Conservation (phyloP, 2,888 invertebrate genomes). For the Papilio gigon region DNA sequence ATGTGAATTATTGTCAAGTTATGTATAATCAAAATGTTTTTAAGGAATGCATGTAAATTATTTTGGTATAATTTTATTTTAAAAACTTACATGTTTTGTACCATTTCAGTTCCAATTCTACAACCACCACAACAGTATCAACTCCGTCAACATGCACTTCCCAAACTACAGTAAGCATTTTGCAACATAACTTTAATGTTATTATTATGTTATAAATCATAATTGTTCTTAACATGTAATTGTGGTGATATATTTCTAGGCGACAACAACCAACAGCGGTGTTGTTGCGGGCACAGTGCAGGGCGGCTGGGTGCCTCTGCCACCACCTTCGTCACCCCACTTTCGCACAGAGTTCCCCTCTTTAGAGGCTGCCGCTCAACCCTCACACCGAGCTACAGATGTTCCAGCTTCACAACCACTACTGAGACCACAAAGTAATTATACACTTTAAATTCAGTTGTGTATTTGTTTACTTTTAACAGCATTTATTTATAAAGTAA, state of each 20-base stretch:
- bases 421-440: slow-evolving; percentile 79
- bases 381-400: slow-evolving; percentile 78
- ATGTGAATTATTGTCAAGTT: neutral
- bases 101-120: slow-evolving; percentile 72
- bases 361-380: slow-evolving; percentile 86
- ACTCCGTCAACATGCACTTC: slow-evolving; percentile 77
- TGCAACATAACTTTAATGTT: neutral
- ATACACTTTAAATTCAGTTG: neutral
- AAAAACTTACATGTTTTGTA: slow-evolving; percentile 40
- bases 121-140: slow-evolving; percentile 73
- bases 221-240: neutral
- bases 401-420: slow-evolving; percentile 70
- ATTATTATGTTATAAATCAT: neutral
- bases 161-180: slow-evolving; percentile 73
- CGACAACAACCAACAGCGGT: slow-evolving; percentile 84
- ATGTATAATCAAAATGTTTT: neutral
- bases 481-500: neutral
- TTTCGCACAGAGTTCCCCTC: slow-evolving; percentile 99
- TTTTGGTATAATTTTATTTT: slow-evolving; percentile 12
- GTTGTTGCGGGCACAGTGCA: slow-evolving; percentile 80
- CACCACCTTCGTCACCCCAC: slow-evolving; percentile 90
- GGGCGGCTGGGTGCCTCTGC: slow-evolving; percentile 80
- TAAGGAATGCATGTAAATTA: neutral
- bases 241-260: slow-evolving; percentile 54
- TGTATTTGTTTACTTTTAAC: neutral